A percentile compares a stretch with the other conserved stretches of the same genome.
phyloP scores from a whole-genome alignment of 2,113 vertebrate genomes.

The Malaclemys terrapin region DNA sequence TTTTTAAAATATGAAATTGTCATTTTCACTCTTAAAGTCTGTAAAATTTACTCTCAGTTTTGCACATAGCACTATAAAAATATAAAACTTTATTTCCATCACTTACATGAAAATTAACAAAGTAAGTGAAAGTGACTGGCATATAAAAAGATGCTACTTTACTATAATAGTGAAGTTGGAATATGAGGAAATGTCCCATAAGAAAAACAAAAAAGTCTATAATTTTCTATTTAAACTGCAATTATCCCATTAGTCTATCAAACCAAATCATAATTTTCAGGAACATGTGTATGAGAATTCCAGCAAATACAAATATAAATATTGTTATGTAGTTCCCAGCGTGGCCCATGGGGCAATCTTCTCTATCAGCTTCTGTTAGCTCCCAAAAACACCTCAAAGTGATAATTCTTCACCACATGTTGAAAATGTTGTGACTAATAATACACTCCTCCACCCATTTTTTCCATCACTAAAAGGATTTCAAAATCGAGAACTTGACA shows the following conservation, averaged over 20 bases:
- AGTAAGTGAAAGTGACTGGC: not conserved
- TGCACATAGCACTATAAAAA: not conserved
- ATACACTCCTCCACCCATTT: constrained; percentile 35
- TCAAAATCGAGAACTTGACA: constrained; percentile 38
- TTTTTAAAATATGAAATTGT: not conserved
- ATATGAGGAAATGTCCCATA: constrained; percentile 43
- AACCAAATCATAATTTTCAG: not conserved
- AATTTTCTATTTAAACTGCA: constrained; percentile 22
- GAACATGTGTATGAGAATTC: not conserved
- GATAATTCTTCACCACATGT: not conserved
- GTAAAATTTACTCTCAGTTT: not conserved
- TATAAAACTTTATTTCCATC: not conserved
- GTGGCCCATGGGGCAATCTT: not conserved
- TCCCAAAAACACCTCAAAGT: constrained; percentile 30
- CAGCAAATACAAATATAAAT: not conserved
- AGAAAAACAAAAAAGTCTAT: not conserved
- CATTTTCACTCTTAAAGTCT: not conserved
- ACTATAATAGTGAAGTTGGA: constrained; percentile 36
- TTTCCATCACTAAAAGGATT: constrained; percentile 25
- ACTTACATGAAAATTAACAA: not conserved
- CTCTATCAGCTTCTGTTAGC: not conserved
- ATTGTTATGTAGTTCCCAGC: not conserved
- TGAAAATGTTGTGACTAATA: constrained; percentile 50
- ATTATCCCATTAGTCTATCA: not conserved
- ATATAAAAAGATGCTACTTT: not conserved